A percentile compares a stretch with the other conserved stretches of the same genome.
Conservation (phyloP, 92 coral and sea anemone genomes). For the Umimayanthus kanabou region DNA sequence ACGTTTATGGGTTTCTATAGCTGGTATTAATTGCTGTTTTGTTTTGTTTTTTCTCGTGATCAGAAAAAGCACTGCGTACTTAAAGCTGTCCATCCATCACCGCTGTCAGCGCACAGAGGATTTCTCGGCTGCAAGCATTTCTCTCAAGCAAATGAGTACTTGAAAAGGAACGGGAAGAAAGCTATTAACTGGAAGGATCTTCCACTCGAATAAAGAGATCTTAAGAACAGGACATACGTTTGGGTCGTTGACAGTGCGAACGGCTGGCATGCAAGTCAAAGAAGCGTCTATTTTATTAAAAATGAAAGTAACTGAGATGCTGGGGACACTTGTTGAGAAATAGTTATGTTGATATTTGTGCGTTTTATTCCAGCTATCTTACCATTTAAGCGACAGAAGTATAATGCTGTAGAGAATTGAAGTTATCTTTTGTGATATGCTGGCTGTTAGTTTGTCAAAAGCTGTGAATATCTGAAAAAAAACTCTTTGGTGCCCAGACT, state of each 20-base stretch:
- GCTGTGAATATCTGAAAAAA: no score
- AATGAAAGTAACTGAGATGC: no score
- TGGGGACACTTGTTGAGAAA: background rate
- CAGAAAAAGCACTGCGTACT: constrained; percentile 94
- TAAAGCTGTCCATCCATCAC: constrained; percentile 97
- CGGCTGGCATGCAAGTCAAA: background rate
- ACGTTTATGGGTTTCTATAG: background rate
- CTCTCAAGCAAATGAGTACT: constrained; percentile 88
- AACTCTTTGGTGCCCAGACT: no score
- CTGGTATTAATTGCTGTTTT: background rate
- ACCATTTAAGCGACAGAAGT: no score
- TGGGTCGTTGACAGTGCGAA: background rate
- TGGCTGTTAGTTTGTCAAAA: no score
- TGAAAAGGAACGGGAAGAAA: constrained; percentile 70
- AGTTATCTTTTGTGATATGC: no score
- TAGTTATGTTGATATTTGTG: background rate
- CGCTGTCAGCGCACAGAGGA: constrained; percentile 98
- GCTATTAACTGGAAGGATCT: constrained; percentile 82
- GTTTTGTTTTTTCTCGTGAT: background rate
- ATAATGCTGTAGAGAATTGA: no score
- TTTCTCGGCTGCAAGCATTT: constrained; percentile 95
- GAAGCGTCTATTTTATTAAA: background rate
- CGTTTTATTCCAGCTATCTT: no score
- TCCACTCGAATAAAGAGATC: constrained; percentile 47
- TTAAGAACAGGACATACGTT: background rate